Evolutionary conservation across 2,888 invertebrate genomes (phyloP), one percentile per base, ranked within the genome.

Genomic region (Elegia similella): DNA sequence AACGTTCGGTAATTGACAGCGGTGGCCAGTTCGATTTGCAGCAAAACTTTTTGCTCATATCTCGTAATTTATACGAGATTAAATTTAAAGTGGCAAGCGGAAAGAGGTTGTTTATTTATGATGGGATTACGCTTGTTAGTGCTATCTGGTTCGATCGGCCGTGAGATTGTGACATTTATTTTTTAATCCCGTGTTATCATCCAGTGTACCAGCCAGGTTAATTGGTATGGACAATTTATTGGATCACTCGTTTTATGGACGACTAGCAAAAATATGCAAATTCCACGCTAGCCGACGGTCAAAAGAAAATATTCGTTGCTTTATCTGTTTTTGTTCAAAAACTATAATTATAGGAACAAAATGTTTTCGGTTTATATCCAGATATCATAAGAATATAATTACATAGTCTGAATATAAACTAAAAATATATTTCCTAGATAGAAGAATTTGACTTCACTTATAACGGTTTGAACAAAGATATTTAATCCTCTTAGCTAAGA

Each of bases 21-120:
- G 68, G 67, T 75, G 72, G 73, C 75, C 73, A 57, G 58, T 66
- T 75, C 71, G 73, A 72, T 72, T 72, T 69, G 68, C 68, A 67
- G 63, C 62, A 57, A 56, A 63, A 64, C 72, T 67, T 76, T 74
- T 76, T 75, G 69, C 68, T 73, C 65, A 57, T 59, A 57, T 61
- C 60, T 61, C 55, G 69, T 69, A 66, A 71, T 71, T 69, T 72
- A 74, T 68, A 56, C 66, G 59, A 66, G 60, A 67, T 74, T 78
- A 73, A 75, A 78, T 78, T 69, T 69, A 68, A 76, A 69, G 57
- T 76, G 78, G 73, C 78, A 77, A 63, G 71, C 73, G 76, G 72
- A 73, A 72, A 76, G 72, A n/a, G 57, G 55, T 59, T 34, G 50
- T 53, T 63, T 72, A 71, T 73, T 73, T 70, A 71, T 70, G 66